phyloP scores from a whole-genome alignment of 2,888 invertebrate genomes.

The Tipula confusa region DNA sequence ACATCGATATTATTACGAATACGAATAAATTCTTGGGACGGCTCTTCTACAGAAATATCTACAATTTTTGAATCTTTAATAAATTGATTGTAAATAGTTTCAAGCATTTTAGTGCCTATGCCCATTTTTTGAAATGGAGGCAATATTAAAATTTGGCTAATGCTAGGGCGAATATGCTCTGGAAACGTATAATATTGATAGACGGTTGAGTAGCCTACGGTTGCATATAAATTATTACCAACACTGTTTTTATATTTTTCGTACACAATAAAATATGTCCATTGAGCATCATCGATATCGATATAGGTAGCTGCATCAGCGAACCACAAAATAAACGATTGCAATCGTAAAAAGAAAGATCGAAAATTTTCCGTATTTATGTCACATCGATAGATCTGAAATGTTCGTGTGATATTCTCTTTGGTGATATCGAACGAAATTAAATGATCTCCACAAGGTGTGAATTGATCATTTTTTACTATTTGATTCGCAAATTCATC shows the following conservation, averaged over 20 bases:
- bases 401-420: slow-evolving; percentile 48
- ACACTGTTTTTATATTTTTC: slow-evolving; percentile 62
- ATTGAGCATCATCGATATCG: slow-evolving; percentile 85
- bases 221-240: slow-evolving; percentile 61
- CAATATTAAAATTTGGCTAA: slow-evolving; percentile 87
- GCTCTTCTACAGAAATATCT: slow-evolving; percentile 83
- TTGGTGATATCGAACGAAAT: slow-evolving; percentile 36
- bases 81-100: slow-evolving; percentile 55
- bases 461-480: slow-evolving; percentile 69
- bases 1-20: slow-evolving; percentile 88
- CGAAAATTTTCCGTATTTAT: slow-evolving; percentile 67
- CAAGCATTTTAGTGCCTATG: slow-evolving; percentile 68
- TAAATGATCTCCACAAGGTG: slow-evolving; percentile 68
- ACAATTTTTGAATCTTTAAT: slow-evolving; percentile 53
- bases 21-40: slow-evolving; percentile 83
- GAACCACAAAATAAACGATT: slow-evolving; percentile 90
- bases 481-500: slow-evolving; percentile 67
- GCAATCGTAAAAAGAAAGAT: slow-evolving; percentile 75
- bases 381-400: slow-evolving; percentile 78
- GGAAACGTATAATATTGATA: slow-evolving; percentile 96
- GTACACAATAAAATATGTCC: slow-evolving; percentile 82
- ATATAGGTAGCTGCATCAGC: slow-evolving; percentile 95
- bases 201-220: slow-evolving; percentile 84
- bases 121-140: slow-evolving; percentile 89
- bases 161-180: slow-evolving; percentile 75